Evolutionary conservation across 1,140 invertebrate genomes (phyloP), one percentile per base, ranked within the genome.

Genomic region (Zaprionus davidi): DNA sequence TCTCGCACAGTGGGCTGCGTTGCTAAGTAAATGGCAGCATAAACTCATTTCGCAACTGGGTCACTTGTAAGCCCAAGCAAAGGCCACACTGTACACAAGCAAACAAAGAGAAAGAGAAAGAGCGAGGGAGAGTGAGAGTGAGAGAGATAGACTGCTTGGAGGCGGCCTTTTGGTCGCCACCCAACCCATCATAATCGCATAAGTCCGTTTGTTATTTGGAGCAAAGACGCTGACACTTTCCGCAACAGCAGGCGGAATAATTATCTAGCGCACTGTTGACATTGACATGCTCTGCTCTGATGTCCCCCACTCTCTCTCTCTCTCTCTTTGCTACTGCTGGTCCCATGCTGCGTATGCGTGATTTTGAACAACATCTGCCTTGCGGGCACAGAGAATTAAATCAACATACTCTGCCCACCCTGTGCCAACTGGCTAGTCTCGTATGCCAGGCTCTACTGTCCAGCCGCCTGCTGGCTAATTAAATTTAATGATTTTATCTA

Each of bases 221-320:
- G 64, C 84, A 88, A 62, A 79, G 56, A 67, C 78, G 71, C 67
- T 76, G 55, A 55, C 73, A 65, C 69, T 70, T 56, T 44, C 56
- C 26, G 34, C 53, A 58, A 28, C 22, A 56, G 44, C 46, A 65
- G 46, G 46, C 46, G 46, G 67, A 55, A 85, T 85, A 90, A 88
- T 90, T 88, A 84, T 90, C 65, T 90, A 60, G 71, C 75, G 22
- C 67, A 71, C 76, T 90, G 78, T 74, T 88, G 84, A 90, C 84
- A 88, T 88, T 88, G 84, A 85, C 81, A 75, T 90, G 78, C 71
- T 76, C 58, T 5, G 13, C 36, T 15, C 38, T 41, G 2, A 44
- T 41, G 28, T 44, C 12, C 9, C 26, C 6, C 26, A 0, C 26
- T 7, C 26, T 6, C 6, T 6, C 26, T 22, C 6, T 6, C 26